These are phyloP conservation scores for Pristiophorus japonicus DNA, from an alignment of 2,113 vertebrate species.

Conservation along the genomic window DNA sequence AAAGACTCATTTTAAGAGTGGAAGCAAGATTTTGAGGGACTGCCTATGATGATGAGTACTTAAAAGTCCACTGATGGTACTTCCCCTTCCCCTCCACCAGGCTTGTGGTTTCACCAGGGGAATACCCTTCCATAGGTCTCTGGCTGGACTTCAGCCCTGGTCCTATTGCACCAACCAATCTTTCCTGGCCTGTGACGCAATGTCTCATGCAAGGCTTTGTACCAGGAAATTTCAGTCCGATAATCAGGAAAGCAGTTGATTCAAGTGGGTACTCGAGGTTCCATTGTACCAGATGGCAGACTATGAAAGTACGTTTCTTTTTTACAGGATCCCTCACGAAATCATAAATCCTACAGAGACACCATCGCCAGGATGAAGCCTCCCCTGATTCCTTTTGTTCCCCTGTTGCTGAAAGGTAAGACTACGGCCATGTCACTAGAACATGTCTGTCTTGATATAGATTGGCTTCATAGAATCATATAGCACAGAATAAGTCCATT, in stretches of 20 bases:
- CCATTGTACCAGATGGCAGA: not conserved
- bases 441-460: not conserved
- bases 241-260: not conserved
- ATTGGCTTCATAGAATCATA: not conserved
- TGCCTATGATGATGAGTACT: no score
- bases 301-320: not conserved
- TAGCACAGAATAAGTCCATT: not conserved
- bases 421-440: not conserved
- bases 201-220: not conserved
- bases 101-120: not conserved
- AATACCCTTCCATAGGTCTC: no score
- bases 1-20: no score
- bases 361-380: constrained; percentile 82
- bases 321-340: constrained; percentile 83
- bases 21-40: no score
- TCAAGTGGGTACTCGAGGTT: not conserved
- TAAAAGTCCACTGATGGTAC: not conserved
- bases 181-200: not conserved
- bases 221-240: not conserved
- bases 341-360: constrained; percentile 91
- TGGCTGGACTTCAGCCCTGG: no score
- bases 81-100: no score
- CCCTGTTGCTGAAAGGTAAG: constrained; percentile 82
- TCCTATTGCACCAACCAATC: not conserved
- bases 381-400: constrained; percentile 87